Base-by-base conservation (phyloP, 2,888 invertebrate species). In the Entomobrya multifasciata region DNA sequence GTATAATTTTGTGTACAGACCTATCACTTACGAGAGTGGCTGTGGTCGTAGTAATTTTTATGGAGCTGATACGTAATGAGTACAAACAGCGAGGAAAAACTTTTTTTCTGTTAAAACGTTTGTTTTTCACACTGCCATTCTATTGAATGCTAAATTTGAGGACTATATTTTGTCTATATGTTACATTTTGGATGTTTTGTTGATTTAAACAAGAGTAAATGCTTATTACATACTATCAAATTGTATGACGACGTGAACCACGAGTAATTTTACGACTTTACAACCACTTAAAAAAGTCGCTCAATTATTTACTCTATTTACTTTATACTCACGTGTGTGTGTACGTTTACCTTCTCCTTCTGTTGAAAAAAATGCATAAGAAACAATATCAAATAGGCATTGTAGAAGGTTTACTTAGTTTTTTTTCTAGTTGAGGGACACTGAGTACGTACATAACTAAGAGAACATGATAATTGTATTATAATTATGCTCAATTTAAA, bases 401-500 rank as follows among this genome's bases (percentile, higher is more conserved):
- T 49, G 44, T 79, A 36, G 65, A 79, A 79, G 79, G 79, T 65
- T 79, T 79, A 62, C 65, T 49, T 30, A 13, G 55, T 57, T 79
- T 79, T 49, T 79, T 44, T 55, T 74, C 52, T 74, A 74, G 55
- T 55, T 47, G 55, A 55, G 74, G 74, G 74, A 74, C 74, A 74
- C 10, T 36, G 36, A 4, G n/a, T 60, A 65, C 47, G 55, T 49
- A 78, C n/a, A 44, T 15, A 20, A 49, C 70, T 47, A 70, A 70
- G 60, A 72, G 52, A n/a, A 62, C n/a, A 22, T 77, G 44, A 67
- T 85, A 85, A 84, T 84, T 84, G 78, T 22, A 47, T 78, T 52
- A 70, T 74, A 52, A 84, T 77, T 84, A 84, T 62, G 67, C 22
- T 62, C 52, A 47, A 25, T 25, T 20, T 47, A 44, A 41, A 20